Evolutionary conservation across 2,113 vertebrate species (phyloP), one percentile per base, ranked within the genome.

Genomic region (Aix galericulata): DNA sequence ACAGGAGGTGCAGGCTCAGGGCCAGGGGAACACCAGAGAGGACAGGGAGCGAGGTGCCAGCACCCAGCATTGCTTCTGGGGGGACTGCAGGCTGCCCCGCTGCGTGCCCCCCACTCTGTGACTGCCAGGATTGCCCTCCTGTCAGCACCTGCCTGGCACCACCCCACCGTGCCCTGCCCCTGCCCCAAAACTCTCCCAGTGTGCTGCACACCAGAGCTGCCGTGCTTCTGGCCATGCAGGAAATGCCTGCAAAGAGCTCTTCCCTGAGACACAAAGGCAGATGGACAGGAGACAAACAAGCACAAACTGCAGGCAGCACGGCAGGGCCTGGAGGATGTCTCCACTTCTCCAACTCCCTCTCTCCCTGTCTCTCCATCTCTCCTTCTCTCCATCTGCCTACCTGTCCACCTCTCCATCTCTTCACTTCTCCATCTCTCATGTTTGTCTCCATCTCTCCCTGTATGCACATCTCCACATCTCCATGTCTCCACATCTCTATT

Each of bases 101-200:
- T 15, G 29, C 11, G 29, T 17, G 29, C 29, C 25, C 7, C 44
- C 25, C 3, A 40, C 23, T 9, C 34, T 50, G 48, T 3, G 22
- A 50, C 48, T 50, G 48, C 48, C 48, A 50, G 48, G 48, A 23
- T 50, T 50, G 48, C 22, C 48, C 48, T 23, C 22, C 48, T 50
- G 48, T 50, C 32, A 25, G 32, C 38, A 26, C 25, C 48, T 32
- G 40, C 55, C 69, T 1, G 3, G 4, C 8, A 17, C 68, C 13
- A 11, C 40, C 66, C 59, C 11, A 2, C n/a, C 5, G 3, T 2
- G 13, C 9, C 21, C 17, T 4, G 2, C 5, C 46, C 40, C 9
- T 32, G 46, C n/a, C 16, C 44, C 42, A 31, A 22, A 15, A 1
- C 17, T 0, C 0, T 31, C 26, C 34, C 2, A 0, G 3, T 17